phyloP scores from a whole-genome alignment of 2,113 vertebrate species.

The Patagioenas fasciata region DNA sequence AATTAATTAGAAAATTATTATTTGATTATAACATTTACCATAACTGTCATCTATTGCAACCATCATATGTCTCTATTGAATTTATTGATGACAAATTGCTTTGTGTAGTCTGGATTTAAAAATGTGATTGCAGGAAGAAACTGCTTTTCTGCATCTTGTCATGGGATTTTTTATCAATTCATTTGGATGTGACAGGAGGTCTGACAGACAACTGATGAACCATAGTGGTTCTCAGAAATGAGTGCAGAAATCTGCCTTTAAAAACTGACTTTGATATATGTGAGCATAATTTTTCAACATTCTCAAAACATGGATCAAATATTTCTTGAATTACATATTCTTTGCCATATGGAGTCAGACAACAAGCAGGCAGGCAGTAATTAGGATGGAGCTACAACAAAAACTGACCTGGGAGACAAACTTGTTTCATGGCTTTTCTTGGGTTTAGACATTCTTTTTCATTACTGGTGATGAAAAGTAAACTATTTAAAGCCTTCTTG shows the following conservation, averaged over 20 bases:
- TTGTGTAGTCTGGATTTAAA: background rate
- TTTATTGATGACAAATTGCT: background rate
- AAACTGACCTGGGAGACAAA: background rate
- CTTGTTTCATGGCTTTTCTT: background rate
- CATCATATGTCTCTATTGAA: background rate
- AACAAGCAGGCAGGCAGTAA: background rate
- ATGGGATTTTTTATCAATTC: conserved; percentile 9
- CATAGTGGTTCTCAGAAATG: background rate
- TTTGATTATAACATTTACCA: background rate
- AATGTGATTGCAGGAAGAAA: background rate
- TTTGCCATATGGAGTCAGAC: background rate
- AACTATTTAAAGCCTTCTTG: background rate
- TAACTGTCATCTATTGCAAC: background rate
- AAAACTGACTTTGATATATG: background rate
- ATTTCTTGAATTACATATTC: background rate
- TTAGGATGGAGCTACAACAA: background rate
- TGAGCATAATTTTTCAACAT: background rate
- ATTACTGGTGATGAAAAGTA: background rate
- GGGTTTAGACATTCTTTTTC: background rate
- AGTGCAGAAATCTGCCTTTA: background rate
- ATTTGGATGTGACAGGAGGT: background rate
- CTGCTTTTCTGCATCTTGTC: background rate
- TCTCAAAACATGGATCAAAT: background rate
- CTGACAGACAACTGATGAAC: conserved; percentile 1
- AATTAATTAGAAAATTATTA: background rate